A percentile compares a stretch with the other conserved stretches of the same genome.
These are phyloP conservation scores for Tachysurus fulvidraco DNA, from an alignment of 2,113 vertebrate genomes.

Conservation along the genomic window DNA sequence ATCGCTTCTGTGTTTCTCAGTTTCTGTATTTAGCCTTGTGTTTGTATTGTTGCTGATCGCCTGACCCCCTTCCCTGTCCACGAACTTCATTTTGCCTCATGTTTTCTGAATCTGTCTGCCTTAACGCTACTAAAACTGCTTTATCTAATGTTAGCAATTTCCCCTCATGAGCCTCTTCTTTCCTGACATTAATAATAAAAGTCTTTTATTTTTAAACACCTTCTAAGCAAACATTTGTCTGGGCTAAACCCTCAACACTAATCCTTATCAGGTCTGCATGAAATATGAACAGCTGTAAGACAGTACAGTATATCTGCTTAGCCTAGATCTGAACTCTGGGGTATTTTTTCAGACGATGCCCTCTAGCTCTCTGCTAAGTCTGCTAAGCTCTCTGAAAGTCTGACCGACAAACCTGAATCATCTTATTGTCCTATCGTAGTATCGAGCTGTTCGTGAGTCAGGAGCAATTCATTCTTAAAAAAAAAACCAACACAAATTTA, in stretches of 20 bases:
- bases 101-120: too few relatives aligned
- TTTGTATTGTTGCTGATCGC: too few relatives aligned
- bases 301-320: not conserved
- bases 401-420: not conserved
- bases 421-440: not conserved
- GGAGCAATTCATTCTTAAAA: not conserved
- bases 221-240: not conserved
- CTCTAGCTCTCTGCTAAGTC: not conserved
- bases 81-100: too few relatives aligned
- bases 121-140: too few relatives aligned
- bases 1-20: too few relatives aligned
- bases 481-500: not conserved
- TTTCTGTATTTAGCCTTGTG: too few relatives aligned
- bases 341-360: not conserved
- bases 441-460: not conserved
- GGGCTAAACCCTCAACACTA: not conserved
- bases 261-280: not conserved
- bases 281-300: not conserved
- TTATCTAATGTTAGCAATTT: too few relatives aligned
- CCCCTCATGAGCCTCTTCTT: too few relatives aligned
- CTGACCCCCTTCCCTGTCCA: too few relatives aligned
- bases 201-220: not conserved
- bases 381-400: not conserved
- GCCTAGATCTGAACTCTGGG: not conserved
- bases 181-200: not conserved